Percentiles rank a stretch among this genome's conserved stretches.
Evolutionary conservation across 2,888 invertebrate genomes (phyloP).

Genomic region (Acronicta aceris): DNA sequence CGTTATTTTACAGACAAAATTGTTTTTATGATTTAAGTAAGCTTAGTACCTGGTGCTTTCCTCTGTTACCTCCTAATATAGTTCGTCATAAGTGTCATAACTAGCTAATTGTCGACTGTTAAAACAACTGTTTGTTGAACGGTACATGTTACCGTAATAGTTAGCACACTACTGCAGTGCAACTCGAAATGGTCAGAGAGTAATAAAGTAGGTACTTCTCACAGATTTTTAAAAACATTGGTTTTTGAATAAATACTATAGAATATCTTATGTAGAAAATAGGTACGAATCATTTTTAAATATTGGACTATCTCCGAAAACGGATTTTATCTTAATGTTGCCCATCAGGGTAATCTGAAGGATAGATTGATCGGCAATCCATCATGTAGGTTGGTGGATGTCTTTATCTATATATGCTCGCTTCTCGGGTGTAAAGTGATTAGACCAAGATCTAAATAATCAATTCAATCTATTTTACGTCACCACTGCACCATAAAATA

Average conservation of each 20-base stretch:
- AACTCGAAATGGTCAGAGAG: neutral
- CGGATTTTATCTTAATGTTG: too few species aligned
- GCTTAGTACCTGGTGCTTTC: constrained; percentile 6
- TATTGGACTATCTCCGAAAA: too few species aligned
- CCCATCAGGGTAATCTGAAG: too few species aligned
- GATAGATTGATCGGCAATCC: too few species aligned
- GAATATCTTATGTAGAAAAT: too few species aligned
- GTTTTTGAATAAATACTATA: neutral
- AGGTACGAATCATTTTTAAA: too few species aligned
- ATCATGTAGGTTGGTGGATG: too few species aligned
- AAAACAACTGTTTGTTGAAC: constrained; percentile 2
- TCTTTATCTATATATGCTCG: too few species aligned
- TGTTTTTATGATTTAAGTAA: constrained; percentile 22
- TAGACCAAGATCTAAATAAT: too few species aligned
- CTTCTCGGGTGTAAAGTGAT: too few species aligned
- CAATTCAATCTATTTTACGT: too few species aligned
- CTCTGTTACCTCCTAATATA: constrained; percentile 6
- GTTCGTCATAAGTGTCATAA: constrained; percentile 28
- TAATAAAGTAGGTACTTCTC: neutral
- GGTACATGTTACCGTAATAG: neutral
- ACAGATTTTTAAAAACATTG: neutral
- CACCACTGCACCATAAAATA: too few species aligned
- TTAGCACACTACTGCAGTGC: neutral
- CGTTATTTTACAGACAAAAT: constrained; percentile 5
- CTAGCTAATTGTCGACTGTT: constrained; percentile 9